Conservation (phyloP, 2,113 vertebrate species). For the Ariopsis seemanni region DNA sequence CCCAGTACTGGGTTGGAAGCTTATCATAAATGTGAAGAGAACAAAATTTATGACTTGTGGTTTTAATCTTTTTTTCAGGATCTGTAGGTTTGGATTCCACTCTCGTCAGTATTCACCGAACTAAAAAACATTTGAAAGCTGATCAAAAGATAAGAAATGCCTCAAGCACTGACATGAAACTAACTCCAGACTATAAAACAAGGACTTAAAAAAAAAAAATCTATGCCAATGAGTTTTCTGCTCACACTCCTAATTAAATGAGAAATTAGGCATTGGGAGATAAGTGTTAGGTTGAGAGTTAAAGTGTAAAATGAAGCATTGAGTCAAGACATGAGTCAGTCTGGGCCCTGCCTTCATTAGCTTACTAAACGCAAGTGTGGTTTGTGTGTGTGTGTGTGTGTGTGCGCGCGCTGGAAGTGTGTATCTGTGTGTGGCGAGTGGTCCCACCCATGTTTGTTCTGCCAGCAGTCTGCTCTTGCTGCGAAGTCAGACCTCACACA, state of each 20-base stretch:
- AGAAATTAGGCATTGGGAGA: constrained; percentile 29
- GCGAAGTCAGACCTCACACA: constrained; percentile 59
- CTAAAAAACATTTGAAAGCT: constrained; percentile 18
- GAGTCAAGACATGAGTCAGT: constrained; percentile 45
- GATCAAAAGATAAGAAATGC: constrained; percentile 4
- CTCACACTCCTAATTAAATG: constrained; percentile 25
- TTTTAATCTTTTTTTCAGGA: neutral
- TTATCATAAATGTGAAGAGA: neutral
- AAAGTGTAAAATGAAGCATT: constrained; percentile 19
- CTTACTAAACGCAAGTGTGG: constrained; percentile 42
- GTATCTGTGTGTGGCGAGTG: constrained; percentile 47
- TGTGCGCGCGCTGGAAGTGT: constrained; percentile 29
- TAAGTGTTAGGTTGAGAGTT: constrained; percentile 18
- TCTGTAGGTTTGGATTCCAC: neutral
- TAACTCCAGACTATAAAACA: neutral
- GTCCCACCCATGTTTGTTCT: constrained; percentile 61
- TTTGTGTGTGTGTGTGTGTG: constrained; percentile 25
- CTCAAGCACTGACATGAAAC: constrained; percentile 2
- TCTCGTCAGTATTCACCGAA: neutral
- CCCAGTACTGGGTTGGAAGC: neutral
- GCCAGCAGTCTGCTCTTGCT: constrained; percentile 56
- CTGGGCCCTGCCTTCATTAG: constrained; percentile 48
- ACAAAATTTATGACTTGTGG: neutral
- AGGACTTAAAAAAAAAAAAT: neutral
- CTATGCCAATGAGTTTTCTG: constrained; percentile 1